phyloP scores from a whole-genome alignment of 2,888 invertebrate genomes.

The Antheraea yamamai region DNA sequence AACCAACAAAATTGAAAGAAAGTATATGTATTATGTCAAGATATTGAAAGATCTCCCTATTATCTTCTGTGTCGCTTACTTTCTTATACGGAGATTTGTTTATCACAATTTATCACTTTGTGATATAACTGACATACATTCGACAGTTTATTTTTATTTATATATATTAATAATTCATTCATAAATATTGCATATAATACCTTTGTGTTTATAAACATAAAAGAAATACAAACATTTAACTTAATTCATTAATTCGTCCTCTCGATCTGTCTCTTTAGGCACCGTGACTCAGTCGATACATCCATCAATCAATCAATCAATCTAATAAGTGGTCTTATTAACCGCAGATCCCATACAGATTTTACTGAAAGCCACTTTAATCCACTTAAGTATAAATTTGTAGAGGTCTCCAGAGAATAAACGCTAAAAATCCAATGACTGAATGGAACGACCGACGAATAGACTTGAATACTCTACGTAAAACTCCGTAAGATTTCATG shows the following conservation, averaged over 20 bases:
- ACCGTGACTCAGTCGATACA: slow-evolving; percentile 26
- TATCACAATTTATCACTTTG: no score
- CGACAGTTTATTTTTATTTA: no score
- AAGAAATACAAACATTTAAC: neutral
- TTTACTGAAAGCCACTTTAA: slow-evolving; percentile 72
- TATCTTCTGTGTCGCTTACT: no score
- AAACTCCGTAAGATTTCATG: slow-evolving; percentile 51
- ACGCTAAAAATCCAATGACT: slow-evolving; percentile 49
- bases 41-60: no score
- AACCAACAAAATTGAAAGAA: no score
- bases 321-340: slow-evolving; percentile 62
- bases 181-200: neutral
- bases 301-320: slow-evolving; percentile 59
- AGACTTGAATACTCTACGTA: slow-evolving; percentile 47
- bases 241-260: slow-evolving; percentile 7
- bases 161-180: neutral
- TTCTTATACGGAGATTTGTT: no score
- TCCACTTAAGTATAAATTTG: slow-evolving; percentile 69
- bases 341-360: slow-evolving; percentile 54
- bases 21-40: no score
- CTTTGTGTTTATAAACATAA: neutral
- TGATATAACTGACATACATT: no score
- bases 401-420: slow-evolving; percentile 60
- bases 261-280: neutral
- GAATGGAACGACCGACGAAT: slow-evolving; percentile 42